phyloP scores from a whole-genome alignment of 2,888 invertebrate species.

The Andrena flavipes region DNA sequence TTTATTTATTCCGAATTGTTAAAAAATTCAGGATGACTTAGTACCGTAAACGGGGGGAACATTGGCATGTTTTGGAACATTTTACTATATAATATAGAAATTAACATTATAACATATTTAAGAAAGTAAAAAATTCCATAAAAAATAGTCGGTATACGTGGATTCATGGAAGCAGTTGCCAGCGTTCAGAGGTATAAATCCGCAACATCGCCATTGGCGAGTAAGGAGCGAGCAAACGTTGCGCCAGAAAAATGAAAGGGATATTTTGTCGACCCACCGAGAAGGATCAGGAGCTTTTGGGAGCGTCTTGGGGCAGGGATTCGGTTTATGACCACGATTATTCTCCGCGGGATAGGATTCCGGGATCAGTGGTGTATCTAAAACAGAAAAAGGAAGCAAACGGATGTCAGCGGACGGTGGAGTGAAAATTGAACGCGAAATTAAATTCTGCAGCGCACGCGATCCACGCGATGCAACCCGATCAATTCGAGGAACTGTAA shows the following conservation, averaged over 20 bases:
- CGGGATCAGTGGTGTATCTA: neutral
- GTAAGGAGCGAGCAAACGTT: neutral
- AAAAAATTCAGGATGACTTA: too few species aligned
- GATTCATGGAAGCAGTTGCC: too few species aligned
- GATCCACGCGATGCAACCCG: too few species aligned
- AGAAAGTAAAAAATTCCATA: too few species aligned
- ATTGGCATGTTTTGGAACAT: too few species aligned
- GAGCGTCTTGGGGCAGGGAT: slow-evolving; percentile 17
- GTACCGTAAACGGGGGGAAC: too few species aligned
- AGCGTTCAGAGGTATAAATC: neutral
- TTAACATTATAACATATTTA: too few species aligned
- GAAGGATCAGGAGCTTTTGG: slow-evolving; percentile 32
- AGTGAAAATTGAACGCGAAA: slow-evolving; percentile 6
- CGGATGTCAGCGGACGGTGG: neutral
- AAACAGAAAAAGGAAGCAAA: neutral
- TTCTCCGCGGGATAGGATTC: slow-evolving; percentile 5
- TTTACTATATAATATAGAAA: too few species aligned
- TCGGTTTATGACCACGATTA: slow-evolving; percentile 32
- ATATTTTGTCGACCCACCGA: slow-evolving; percentile 38
- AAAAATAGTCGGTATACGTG: too few species aligned
- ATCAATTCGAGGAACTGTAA: too few species aligned
- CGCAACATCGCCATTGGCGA: too few species aligned
- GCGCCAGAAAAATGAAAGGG: slow-evolving; percentile 1
- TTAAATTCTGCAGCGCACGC: neutral
- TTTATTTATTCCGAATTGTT: too few species aligned